Evolutionary conservation across 1,140 invertebrate species (phyloP).

Genomic region (Euwallacea fornicatus): DNA sequence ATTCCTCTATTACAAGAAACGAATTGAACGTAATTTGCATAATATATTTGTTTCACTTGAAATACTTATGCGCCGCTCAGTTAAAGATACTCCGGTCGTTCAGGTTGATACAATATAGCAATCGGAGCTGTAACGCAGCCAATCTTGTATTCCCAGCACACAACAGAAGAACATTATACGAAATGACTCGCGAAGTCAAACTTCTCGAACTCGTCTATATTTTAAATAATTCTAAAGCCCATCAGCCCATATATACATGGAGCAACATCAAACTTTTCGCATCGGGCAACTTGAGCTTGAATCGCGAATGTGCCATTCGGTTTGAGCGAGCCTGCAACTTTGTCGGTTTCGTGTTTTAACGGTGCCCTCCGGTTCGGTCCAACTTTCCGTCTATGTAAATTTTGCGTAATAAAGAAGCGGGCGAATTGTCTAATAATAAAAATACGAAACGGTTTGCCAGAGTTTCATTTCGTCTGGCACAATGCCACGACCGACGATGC

Average conservation of each 20-base stretch:
- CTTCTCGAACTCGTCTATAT: constrained; percentile 7
- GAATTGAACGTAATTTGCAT: no score
- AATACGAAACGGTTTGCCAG: constrained; percentile 34
- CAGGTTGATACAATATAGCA: no score
- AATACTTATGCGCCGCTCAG: no score
- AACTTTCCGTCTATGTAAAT: constrained; percentile 39
- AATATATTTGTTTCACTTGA: no score
- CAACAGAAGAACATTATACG: constrained; percentile 6
- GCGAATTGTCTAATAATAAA: constrained; percentile 42
- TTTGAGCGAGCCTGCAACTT: constrained; percentile 29
- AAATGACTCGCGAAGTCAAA: constrained; percentile 8
- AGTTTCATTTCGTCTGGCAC: constrained; percentile 34
- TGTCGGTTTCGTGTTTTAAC: constrained; percentile 28
- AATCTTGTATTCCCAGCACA: not conserved
- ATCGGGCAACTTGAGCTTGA: constrained; percentile 21
- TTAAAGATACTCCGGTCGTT: no score
- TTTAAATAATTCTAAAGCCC: constrained; percentile 18
- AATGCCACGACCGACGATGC: constrained; percentile 29
- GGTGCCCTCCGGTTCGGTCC: constrained; percentile 28
- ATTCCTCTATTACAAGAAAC: no score
- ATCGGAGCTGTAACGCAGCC: no score
- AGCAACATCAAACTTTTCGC: constrained; percentile 22
- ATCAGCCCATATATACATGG: constrained; percentile 16
- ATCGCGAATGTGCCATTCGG: constrained; percentile 29
- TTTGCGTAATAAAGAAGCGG: constrained; percentile 42